These are phyloP conservation scores for Spea bombifrons DNA, from an alignment of 2,113 vertebrate species.

Conservation along the genomic window DNA sequence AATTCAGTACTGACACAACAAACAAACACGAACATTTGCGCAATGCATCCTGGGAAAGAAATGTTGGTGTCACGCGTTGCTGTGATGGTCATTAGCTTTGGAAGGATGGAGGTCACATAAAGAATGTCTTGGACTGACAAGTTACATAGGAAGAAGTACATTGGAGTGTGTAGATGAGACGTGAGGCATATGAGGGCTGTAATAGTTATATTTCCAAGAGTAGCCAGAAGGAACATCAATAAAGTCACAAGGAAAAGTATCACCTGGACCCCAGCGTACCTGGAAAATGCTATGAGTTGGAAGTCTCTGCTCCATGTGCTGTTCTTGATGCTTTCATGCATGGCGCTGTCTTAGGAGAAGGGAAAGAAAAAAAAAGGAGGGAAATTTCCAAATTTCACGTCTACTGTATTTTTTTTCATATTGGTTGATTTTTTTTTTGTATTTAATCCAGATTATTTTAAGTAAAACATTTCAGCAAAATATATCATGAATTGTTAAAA, in stretches of 20 bases:
- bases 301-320: neutral
- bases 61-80: neutral
- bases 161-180: slow-evolving; percentile 25
- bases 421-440: no score
- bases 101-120: neutral
- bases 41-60: slow-evolving; percentile 9
- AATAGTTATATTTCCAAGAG: slow-evolving; percentile 11
- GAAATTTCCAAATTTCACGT: no score
- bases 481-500: no score
- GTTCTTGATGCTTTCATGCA: neutral
- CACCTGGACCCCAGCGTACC: no score
- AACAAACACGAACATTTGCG: neutral
- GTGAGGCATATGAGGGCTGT: neutral
- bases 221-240: neutral
- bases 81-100: slow-evolving; percentile 12
- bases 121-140: neutral
- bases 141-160: slow-evolving; percentile 39
- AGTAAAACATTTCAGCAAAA: no score
- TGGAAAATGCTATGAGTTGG: slow-evolving; percentile 5
- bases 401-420: no score
- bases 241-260: neutral
- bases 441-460: no score
- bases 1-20: neutral
- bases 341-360: no score
- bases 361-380: no score